Evolutionary conservation across 2,797 vertebrate species (phyloP).

Genomic region (Pseudomugil gertrudae): DNA sequence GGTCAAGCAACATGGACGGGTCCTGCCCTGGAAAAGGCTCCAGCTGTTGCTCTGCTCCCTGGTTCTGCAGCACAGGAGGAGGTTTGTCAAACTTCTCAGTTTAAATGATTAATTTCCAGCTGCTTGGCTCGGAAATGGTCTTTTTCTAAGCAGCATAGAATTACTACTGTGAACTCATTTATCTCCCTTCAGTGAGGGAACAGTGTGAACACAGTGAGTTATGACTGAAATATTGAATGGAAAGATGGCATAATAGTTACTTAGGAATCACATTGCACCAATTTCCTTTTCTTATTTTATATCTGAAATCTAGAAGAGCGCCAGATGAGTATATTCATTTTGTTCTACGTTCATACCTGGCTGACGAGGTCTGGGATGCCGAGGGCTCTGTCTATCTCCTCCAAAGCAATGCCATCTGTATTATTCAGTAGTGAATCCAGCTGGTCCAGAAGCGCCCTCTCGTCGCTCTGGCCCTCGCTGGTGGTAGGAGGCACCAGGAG

Average conservation of each 20-base stretch:
- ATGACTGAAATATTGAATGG: slow-evolving; percentile 58
- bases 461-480: slow-evolving; percentile 92
- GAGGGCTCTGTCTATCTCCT: slow-evolving; percentile 96
- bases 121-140: slow-evolving; percentile 54
- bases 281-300: slow-evolving; percentile 15
- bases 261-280: slow-evolving; percentile 28
- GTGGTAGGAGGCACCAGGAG: slow-evolving; percentile 90
- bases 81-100: slow-evolving; percentile 49
- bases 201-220: slow-evolving; percentile 54
- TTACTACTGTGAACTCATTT: slow-evolving; percentile 52
- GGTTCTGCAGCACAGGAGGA: slow-evolving; percentile 74
- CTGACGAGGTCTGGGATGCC: slow-evolving; percentile 97
- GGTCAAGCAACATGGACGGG: slow-evolving; percentile 88
- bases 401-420: slow-evolving; percentile 91
- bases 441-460: slow-evolving; percentile 93
- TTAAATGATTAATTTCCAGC: slow-evolving; percentile 63
- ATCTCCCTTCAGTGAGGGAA: slow-evolving; percentile 54
- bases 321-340: background rate
- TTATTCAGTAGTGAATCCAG: slow-evolving; percentile 94
- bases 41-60: slow-evolving; percentile 86
- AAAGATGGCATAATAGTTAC: slow-evolving; percentile 32
- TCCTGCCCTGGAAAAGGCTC: slow-evolving; percentile 92
- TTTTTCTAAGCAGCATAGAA: slow-evolving; percentile 62
- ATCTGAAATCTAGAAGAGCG: background rate
- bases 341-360: slow-evolving; percentile 75